Evolutionary conservation across 2,888 invertebrate species (phyloP), one percentile per base, ranked within the genome.

Genomic region (Lycophotia porphyrea): DNA sequence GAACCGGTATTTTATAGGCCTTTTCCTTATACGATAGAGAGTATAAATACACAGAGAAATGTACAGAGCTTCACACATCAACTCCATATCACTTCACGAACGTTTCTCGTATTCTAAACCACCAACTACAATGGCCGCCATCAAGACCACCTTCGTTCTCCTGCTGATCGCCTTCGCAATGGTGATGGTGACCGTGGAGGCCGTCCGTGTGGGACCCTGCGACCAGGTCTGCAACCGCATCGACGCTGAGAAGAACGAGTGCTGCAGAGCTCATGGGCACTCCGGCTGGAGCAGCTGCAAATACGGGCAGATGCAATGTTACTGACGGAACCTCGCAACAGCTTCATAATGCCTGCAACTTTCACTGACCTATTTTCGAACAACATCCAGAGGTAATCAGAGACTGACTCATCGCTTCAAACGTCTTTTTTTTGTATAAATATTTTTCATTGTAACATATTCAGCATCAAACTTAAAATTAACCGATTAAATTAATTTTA

Each of bases 231-330:
- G 76, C 71, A 34, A 0, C 69, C 79, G 78, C 21, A 76, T 11
- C 21, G 11, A 44, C 2, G 0, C 61, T 52, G 70, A 78, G n/a
- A 78, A 44, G 76, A 0, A 78, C 44, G 79, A 76, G 70, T 76
- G 76, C 79, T 76, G 76, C 70, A 78, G 69, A 61, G 79, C 79
- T 44, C 79, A 76, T 44, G 76, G 76, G 0, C 21, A 76, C 79
- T 24, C 24, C 36, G 58, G 76, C 13, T 63, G 3, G 61, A 63
- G 71, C 39, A 63, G 70, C 61, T 76, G 76, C 27, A 18, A 7
- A 7, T 18, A 36, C 21, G 69, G 69, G 1, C 47, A 34, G 36
- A 78, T 76, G 78, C 13, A 36, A 4, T 76, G 76, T n/a, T 61
- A 78, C 68, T 76, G 49, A 76, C 13, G 65, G n/a, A 55, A 44